These are phyloP conservation scores for Anas platyrhynchos DNA, from an alignment of 2,113 vertebrate species.

Conservation along the genomic window DNA sequence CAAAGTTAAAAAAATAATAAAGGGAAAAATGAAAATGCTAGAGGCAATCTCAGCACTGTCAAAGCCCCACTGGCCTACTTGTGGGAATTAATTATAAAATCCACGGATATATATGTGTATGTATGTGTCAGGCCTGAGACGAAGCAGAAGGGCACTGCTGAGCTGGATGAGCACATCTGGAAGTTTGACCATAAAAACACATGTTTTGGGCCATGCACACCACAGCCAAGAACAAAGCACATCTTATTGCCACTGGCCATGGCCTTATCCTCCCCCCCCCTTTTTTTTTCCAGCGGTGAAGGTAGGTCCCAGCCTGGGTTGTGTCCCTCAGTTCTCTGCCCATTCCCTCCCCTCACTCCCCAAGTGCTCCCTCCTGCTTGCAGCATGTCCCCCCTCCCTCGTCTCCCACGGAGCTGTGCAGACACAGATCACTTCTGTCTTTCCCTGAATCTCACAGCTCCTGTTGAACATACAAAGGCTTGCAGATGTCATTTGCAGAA, in stretches of 20 bases:
- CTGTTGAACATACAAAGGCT: neutral
- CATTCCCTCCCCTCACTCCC: neutral
- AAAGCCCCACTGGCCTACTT: neutral
- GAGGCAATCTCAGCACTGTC: neutral
- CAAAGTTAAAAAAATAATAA: neutral
- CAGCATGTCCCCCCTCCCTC: neutral
- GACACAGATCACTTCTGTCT: neutral
- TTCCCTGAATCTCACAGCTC: neutral
- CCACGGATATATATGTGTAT: neutral
- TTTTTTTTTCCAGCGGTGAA: neutral
- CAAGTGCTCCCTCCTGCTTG: rapidly evolving
- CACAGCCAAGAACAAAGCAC: neutral
- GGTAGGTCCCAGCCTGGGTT: neutral
- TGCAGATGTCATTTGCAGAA: neutral
- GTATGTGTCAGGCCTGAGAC: neutral
- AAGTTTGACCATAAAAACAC: neutral
- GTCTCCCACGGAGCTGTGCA: neutral
- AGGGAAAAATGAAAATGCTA: neutral
- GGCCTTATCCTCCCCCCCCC: neutral
- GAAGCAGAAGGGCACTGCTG: neutral
- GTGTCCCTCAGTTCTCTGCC: neutral
- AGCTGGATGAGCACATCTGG: neutral
- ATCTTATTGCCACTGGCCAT: neutral
- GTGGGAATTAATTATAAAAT: neutral
- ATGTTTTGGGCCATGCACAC: neutral